A percentile compares a stretch with the other conserved stretches of the same genome.
These are phyloP conservation scores for Mesochorus sp. DNA, from an alignment of 2,888 invertebrate genomes.

Conservation along the genomic window DNA sequence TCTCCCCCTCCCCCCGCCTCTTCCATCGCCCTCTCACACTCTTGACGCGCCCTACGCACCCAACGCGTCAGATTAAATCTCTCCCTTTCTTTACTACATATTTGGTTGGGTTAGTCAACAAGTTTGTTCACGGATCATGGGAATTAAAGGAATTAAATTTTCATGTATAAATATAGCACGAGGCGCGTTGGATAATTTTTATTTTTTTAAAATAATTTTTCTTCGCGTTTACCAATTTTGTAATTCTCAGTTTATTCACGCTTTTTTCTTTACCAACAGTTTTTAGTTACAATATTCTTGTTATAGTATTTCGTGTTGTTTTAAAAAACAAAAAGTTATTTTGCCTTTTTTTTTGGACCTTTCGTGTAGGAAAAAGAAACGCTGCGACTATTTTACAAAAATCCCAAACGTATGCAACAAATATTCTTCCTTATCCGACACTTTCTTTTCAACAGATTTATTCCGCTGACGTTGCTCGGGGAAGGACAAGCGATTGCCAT, in stretches of 20 bases:
- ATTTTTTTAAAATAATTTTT: background rate
- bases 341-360: background rate
- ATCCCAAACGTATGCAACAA: slow-evolving; percentile 72
- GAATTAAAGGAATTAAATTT: background rate
- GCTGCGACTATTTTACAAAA: slow-evolving; percentile 44
- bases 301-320: background rate
- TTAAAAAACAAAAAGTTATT: background rate
- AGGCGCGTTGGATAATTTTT: no score
- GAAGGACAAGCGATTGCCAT: slow-evolving; percentile 71
- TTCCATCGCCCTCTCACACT: background rate
- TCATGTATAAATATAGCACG: no score
- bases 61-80: slow-evolving; percentile 8
- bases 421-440: slow-evolving; percentile 63
- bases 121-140: background rate
- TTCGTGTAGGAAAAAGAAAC: background rate
- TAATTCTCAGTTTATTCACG: background rate
- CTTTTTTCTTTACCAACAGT: background rate
- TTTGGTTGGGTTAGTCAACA: slow-evolving; percentile 11
- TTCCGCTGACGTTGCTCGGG: slow-evolving; percentile 29
- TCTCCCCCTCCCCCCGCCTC: no score
- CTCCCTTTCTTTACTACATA: background rate
- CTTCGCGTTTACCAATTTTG: background rate
- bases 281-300: background rate
- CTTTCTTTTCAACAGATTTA: background rate
- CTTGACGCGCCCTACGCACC: slow-evolving; percentile 9